Conservation (phyloP, 2,113 vertebrate species). For the Zosterops lateralis region DNA sequence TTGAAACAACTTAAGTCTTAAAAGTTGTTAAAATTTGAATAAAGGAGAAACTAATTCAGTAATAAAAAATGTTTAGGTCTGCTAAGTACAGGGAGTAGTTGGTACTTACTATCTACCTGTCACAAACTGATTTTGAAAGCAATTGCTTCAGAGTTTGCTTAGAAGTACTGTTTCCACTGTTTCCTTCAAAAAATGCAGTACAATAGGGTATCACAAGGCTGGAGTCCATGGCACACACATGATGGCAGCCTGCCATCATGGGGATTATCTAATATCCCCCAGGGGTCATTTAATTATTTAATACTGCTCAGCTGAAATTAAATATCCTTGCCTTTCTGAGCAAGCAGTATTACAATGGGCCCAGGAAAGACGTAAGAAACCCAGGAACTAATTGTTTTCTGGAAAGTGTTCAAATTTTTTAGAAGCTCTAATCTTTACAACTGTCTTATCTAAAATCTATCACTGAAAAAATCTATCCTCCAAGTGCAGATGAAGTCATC, state of each 20-base stretch:
- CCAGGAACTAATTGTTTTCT: neutral
- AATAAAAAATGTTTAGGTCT: neutral
- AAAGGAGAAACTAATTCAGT: neutral
- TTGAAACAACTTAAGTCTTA: neutral
- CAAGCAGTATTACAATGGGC: neutral
- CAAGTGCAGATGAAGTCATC: neutral
- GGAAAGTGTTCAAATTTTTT: neutral
- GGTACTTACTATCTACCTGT: neutral
- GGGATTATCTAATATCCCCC: constrained; percentile 18
- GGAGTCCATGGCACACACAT: neutral
- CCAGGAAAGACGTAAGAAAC: neutral
- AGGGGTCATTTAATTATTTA: constrained; percentile 47
- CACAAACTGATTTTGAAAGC: neutral
- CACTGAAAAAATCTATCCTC: neutral
- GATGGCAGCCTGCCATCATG: constrained; percentile 8
- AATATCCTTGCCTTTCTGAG: neutral
- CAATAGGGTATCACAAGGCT: neutral
- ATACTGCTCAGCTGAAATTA: constrained; percentile 15
- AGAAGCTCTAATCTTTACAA: neutral
- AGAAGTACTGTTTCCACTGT: neutral
- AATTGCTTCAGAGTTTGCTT: neutral
- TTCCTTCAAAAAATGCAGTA: neutral
- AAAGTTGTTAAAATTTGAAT: neutral
- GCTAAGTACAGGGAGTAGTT: neutral
- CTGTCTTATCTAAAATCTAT: neutral